Percentiles rank a stretch among this genome's conserved stretches.
phyloP scores from a whole-genome alignment of 2,797 vertebrate genomes.

The Myotis vivesi region DNA sequence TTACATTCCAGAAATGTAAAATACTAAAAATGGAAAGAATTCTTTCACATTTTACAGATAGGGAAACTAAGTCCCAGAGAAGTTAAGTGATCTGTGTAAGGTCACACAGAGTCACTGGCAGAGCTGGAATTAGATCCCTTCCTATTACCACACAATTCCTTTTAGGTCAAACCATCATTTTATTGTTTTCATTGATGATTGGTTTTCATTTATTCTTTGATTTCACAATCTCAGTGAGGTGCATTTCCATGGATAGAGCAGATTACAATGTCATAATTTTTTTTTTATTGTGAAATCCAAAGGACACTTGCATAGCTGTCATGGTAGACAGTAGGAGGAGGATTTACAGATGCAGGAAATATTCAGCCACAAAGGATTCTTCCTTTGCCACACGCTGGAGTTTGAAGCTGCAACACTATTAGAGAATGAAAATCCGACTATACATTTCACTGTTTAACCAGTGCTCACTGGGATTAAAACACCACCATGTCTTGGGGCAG shows the following conservation, averaged over 20 bases:
- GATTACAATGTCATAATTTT: constrained; percentile 70
- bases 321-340: constrained; percentile 66
- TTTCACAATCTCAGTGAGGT: constrained; percentile 43
- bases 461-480: constrained; percentile 37
- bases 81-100: background rate
- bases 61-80: background rate
- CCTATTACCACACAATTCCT: background rate
- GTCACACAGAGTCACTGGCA: background rate
- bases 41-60: background rate
- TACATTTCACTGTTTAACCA: constrained; percentile 33
- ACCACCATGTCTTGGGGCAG: background rate
- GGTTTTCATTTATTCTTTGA: constrained; percentile 18
- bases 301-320: constrained; percentile 81
- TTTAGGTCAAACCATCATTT: constrained; percentile 58
- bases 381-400: constrained; percentile 49
- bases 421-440: constrained; percentile 48
- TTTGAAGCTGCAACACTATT: constrained; percentile 53
- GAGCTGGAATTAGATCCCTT: rapidly evolving
- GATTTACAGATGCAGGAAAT: constrained; percentile 81
- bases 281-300: constrained; percentile 76
- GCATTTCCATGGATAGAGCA: constrained; percentile 52
- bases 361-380: constrained; percentile 75
- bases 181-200: constrained; percentile 46
- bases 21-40: background rate
- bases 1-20: constrained; percentile 27